These are phyloP conservation scores for Tilapia sparmanii DNA, from an alignment of 2,113 vertebrate genomes.

Conservation along the genomic window DNA sequence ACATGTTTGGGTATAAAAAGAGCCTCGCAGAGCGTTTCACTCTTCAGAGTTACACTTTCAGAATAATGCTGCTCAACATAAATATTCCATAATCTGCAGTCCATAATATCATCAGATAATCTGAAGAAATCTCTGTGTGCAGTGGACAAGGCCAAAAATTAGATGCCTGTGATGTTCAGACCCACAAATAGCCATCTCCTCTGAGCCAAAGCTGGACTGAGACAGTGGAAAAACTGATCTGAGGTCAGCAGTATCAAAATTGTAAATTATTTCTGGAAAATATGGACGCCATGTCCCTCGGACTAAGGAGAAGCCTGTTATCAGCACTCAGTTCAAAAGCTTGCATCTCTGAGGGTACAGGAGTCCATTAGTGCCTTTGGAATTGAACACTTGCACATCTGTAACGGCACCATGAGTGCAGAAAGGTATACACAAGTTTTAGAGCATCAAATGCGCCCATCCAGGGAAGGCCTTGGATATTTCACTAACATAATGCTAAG, in stretches of 20 bases:
- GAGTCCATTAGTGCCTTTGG: neutral
- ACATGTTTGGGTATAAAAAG: neutral
- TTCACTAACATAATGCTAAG: neutral
- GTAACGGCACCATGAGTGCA: neutral
- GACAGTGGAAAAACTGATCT: neutral
- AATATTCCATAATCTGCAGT: neutral
- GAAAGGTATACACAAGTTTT: neutral
- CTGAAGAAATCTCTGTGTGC: neutral
- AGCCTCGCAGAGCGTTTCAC: fast-evolving
- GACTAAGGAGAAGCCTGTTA: neutral
- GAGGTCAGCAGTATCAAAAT: neutral
- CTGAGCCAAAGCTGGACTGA: neutral
- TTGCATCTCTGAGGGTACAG: neutral
- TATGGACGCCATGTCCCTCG: fast-evolving
- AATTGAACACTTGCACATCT: neutral
- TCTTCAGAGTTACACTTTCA: fast-evolving
- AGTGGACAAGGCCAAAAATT: neutral
- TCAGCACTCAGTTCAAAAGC: neutral
- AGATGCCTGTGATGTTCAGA: neutral
- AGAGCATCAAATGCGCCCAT: neutral
- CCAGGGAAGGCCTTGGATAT: neutral
- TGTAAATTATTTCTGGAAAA: neutral
- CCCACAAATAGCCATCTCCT: neutral
- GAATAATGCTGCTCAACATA: neutral
- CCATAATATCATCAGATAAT: fast-evolving